These are phyloP conservation scores for Eretmochelys imbricata DNA, from an alignment of 2,113 vertebrate genomes.

Conservation along the genomic window DNA sequence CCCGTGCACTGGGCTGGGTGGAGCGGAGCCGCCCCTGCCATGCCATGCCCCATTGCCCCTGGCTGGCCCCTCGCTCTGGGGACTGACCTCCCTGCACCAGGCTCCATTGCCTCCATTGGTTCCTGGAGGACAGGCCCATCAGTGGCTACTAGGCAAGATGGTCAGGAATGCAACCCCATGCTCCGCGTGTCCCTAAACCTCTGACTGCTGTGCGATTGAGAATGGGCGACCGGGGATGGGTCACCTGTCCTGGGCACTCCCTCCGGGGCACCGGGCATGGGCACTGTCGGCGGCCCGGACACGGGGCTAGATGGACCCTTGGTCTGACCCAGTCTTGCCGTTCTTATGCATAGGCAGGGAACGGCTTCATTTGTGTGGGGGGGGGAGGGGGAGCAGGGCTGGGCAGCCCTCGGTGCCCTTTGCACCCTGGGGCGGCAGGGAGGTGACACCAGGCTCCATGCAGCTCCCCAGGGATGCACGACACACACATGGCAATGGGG, in stretches of 20 bases:
- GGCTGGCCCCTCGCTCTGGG: no score
- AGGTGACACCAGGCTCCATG: no score
- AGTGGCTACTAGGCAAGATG: neutral
- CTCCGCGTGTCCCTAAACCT: neutral
- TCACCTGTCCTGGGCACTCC: neutral
- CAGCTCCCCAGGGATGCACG: neutral
- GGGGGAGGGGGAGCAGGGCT: fast-evolving
- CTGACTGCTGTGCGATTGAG: neutral
- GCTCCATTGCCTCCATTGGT: no score
- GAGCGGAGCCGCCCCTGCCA: no score
- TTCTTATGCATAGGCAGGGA: neutral
- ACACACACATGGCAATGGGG: neutral
- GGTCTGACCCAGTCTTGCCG: neutral
- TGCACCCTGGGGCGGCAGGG: neutral
- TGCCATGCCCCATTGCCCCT: no score
- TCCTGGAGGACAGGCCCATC: neutral
- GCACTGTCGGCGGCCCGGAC: neutral
- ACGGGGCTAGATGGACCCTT: neutral
- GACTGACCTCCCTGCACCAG: no score
- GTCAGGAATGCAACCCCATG: neutral
- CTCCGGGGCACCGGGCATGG: no score
- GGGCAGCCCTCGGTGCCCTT: neutral
- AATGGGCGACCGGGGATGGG: no score
- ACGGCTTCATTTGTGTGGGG: neutral
- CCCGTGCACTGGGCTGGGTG: no score